A percentile compares a stretch with the other conserved stretches of the same genome.
Conservation (phyloP, 1,140 invertebrate genomes). For the Formica exsecta region DNA sequence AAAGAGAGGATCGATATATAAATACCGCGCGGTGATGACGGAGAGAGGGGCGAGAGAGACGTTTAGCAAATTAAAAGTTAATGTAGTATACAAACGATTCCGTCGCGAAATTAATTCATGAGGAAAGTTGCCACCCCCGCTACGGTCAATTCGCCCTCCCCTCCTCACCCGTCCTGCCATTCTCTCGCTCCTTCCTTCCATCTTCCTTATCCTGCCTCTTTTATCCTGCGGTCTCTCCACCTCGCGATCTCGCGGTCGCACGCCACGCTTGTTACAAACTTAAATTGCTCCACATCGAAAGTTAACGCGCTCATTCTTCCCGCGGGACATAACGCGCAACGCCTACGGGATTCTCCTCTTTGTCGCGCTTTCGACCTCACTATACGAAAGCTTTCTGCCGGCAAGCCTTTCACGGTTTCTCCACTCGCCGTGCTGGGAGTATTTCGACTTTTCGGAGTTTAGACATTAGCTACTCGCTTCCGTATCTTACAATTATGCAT, state of each 20-base stretch:
- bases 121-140: slow-evolving; percentile 70
- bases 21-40: slow-evolving; percentile 35
- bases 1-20: slow-evolving; percentile 50
- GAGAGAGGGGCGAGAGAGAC: slow-evolving; percentile 33
- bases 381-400: not conserved
- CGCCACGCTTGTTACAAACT: slow-evolving; percentile 79
- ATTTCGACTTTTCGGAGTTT: slow-evolving; percentile 50
- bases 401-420: slow-evolving; percentile 19
- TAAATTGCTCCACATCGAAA: slow-evolving; percentile 81
- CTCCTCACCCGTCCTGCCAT: not conserved
- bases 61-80: slow-evolving; percentile 83
- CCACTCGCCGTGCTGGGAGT: slow-evolving; percentile 16
- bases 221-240: slow-evolving; percentile 24
- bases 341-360: slow-evolving; percentile 26
- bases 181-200: slow-evolving; percentile 53
- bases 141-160: slow-evolving; percentile 70
- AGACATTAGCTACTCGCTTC: not conserved
- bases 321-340: slow-evolving; percentile 43
- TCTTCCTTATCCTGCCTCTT: slow-evolving; percentile 47
- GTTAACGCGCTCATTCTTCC: slow-evolving; percentile 79
- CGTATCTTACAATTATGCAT: slow-evolving; percentile 32
- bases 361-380: slow-evolving; percentile 6
- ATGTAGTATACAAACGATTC: slow-evolving; percentile 82
- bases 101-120: slow-evolving; percentile 83
- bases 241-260: slow-evolving; percentile 56